Evolutionary conservation across 2,797 vertebrate species (phyloP).

Genomic region (Chloroceryle inda): DNA sequence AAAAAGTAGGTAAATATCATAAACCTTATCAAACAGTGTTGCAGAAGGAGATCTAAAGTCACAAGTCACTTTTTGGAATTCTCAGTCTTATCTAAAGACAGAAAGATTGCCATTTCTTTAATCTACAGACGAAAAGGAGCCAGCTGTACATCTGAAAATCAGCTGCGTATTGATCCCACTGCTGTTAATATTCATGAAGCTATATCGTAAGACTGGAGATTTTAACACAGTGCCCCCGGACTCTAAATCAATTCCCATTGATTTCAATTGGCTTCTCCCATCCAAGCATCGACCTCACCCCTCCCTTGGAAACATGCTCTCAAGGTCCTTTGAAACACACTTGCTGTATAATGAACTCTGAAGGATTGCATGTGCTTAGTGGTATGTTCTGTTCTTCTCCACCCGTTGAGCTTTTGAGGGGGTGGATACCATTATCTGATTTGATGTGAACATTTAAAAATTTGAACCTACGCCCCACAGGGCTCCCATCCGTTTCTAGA

Average conservation of each 20-base stretch:
- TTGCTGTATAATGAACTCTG: conserved; percentile 80
- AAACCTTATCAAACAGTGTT: background rate
- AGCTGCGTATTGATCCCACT: conserved; percentile 85
- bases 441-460: conserved; percentile 49
- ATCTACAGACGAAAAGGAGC: conserved; percentile 79
- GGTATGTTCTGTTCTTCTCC: conserved; percentile 28
- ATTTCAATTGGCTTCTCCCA: conserved; percentile 90
- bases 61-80: background rate
- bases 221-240: conserved; percentile 83
- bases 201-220: conserved; percentile 89
- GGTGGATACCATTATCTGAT: background rate
- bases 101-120: conserved; percentile 64
- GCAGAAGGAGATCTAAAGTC: background rate
- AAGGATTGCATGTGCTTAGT: conserved; percentile 50
- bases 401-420: conserved; percentile 3
- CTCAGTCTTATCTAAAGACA: conserved; percentile 51
- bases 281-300: conserved; percentile 80
- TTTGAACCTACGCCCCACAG: conserved; percentile 6
- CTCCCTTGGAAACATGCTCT: conserved; percentile 84
- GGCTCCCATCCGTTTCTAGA: conserved; percentile 5
- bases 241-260: conserved; percentile 95
- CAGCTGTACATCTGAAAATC: conserved; percentile 83
- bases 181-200: conserved; percentile 98
- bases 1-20: background rate
- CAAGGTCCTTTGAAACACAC: conserved; percentile 87